Evolutionary conservation across 2,113 vertebrate species (phyloP).

Genomic region (Syngnathoides biaculeatus): DNA sequence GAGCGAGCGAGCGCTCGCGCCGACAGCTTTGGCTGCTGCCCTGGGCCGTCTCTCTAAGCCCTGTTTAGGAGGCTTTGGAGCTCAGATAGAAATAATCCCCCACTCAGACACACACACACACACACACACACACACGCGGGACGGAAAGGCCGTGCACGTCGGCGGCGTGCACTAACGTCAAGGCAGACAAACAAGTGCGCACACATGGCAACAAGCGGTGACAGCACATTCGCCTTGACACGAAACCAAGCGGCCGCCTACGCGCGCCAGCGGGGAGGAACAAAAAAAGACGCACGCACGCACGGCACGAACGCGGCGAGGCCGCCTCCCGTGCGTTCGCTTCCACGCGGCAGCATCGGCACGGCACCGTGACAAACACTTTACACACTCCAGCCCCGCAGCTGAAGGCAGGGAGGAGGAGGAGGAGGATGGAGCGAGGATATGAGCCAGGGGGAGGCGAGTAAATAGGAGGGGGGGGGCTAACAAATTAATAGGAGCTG

Average conservation of each 20-base stretch:
- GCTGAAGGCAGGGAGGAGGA: conserved; percentile 47
- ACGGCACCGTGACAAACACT: conserved; percentile 71
- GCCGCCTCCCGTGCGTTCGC: conserved; percentile 49
- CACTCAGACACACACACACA: conserved; percentile 66
- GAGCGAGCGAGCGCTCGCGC: conserved; percentile 53
- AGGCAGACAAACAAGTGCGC: conserved; percentile 44
- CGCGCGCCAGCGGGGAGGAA: conserved; percentile 18
- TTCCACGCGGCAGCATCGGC: conserved; percentile 60
- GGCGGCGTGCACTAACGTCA: conserved; percentile 6
- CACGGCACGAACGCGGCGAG: conserved; percentile 35
- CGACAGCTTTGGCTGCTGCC: conserved; percentile 70
- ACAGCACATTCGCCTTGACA: conserved; percentile 57
- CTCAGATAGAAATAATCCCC: conserved; percentile 75
- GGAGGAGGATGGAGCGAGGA: conserved; percentile 48
- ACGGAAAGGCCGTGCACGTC: conserved; percentile 5
- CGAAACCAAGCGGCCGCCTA: conserved; percentile 54
- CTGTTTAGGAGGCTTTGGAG: conserved; percentile 75
- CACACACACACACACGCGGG: conserved; percentile 9
- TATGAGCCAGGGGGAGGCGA: conserved; percentile 53
- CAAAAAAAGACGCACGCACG: conserved; percentile 8
- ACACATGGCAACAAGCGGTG: conserved; percentile 45
- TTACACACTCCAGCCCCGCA: conserved; percentile 69
- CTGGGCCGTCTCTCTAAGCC: conserved; percentile 75
- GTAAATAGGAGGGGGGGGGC: conserved; percentile 37
- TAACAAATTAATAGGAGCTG: conserved; percentile 70